Evolutionary conservation across 2,888 invertebrate species (phyloP).

Genomic region (Papilio elwesi): DNA sequence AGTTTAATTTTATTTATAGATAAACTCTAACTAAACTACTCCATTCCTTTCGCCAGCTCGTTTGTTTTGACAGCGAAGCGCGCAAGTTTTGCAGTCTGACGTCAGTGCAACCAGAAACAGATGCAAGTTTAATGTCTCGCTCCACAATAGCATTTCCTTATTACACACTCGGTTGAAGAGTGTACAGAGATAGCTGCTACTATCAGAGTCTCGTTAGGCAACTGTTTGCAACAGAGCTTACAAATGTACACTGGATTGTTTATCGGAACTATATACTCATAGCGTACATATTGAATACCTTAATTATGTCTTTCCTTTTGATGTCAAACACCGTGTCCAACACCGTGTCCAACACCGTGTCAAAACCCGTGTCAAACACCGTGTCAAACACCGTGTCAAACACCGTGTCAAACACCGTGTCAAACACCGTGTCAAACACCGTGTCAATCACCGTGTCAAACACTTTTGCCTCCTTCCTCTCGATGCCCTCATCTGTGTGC

Average conservation of each 20-base stretch:
- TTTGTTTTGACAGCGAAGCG: slow-evolving; percentile 48
- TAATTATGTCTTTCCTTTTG: no score
- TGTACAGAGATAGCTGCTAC: slow-evolving; percentile 32
- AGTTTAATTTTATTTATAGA: background rate
- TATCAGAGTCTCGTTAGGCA: slow-evolving; percentile 43
- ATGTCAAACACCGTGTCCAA: no score
- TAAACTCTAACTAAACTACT: background rate
- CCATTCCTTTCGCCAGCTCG: slow-evolving; percentile 18
- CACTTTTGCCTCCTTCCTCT: no score
- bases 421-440: no score
- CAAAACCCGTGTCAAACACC: no score
- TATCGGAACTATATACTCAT: background rate
- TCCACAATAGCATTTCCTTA: slow-evolving; percentile 48
- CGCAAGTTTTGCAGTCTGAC: slow-evolving; percentile 60
- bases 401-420: no score
- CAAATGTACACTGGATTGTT: slow-evolving; percentile 24
- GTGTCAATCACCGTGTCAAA: no score
- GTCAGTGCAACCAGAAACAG: slow-evolving; percentile 71
- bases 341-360: no score
- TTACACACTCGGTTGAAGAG: slow-evolving; percentile 37
- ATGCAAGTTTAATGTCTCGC: slow-evolving; percentile 74
- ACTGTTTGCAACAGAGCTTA: slow-evolving; percentile 34
- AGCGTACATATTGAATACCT: background rate
- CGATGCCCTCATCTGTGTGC: no score
- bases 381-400: no score